Conservation (phyloP, 2,797 vertebrate species). For the Lepus oiostolus region DNA sequence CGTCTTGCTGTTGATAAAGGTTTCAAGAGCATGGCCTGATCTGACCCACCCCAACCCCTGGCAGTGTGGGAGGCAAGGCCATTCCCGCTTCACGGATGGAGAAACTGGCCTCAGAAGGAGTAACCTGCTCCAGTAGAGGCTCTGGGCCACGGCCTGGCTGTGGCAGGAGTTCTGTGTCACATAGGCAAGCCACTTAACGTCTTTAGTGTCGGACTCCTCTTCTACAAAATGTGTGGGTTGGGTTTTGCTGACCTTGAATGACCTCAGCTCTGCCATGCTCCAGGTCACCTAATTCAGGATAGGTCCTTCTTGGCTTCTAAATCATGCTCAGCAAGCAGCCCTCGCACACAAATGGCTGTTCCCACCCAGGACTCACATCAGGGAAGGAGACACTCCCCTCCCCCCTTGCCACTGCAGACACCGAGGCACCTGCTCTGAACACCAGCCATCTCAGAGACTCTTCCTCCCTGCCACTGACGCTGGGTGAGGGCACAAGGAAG, state of each 20-base stretch:
- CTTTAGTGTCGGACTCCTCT: background rate
- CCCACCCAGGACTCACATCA: background rate
- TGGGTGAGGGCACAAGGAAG: background rate
- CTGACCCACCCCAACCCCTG: background rate
- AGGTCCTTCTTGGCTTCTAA: background rate
- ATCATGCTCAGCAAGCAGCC: fast-evolving
- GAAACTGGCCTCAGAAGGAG: background rate
- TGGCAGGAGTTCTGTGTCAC: background rate
- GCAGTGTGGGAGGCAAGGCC: background rate
- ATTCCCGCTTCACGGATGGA: background rate
- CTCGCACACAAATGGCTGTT: background rate
- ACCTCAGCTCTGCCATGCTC: background rate
- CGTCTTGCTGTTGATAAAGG: background rate
- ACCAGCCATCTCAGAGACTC: background rate
- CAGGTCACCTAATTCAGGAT: background rate
- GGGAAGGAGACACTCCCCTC: constrained; percentile 10
- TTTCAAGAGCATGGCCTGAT: background rate
- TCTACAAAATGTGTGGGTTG: background rate
- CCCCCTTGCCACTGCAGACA: background rate
- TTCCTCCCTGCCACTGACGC: background rate
- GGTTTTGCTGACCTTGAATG: background rate
- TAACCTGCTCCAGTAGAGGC: background rate
- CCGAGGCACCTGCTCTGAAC: background rate
- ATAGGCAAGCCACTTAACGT: background rate
- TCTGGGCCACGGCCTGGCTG: background rate